Evolutionary conservation across 2,113 vertebrate species (phyloP), one percentile per base, ranked within the genome.

Genomic region (Dinomys branickii): DNA sequence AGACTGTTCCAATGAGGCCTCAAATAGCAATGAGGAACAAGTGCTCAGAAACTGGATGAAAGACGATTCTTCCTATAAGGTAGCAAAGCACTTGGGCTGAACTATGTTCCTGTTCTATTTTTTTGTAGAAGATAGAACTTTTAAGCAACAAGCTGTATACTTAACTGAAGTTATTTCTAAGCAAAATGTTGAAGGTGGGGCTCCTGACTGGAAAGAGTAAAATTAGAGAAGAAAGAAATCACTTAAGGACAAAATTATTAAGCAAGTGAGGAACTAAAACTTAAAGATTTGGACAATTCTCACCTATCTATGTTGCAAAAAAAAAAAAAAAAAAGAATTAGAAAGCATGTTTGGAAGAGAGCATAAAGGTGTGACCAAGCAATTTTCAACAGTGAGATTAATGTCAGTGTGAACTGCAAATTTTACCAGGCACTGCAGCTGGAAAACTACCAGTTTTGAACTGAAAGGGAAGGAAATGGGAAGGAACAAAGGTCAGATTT

Each of bases 281-380:
- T 65, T 83, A 65, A 50, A 56, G 33, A 84, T 92, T 67, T 83
- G 33, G 50, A 73, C 81, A 73, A 88, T 52, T 87, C 19, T 26
- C 22, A 67, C 6, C 35, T 73, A n/a, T 82, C 35, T 7, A 54
- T 73, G 44, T n/a, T 71, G 44, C 7, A 95, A 63, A 83, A 71
- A 92, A 73, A 92, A 63, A 83, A 71, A 92, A 73, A 92, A 95
- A 63, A 83, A 71, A 92, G 63, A 92, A 73, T 81, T 13, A 88
- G 44, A 92, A 83, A 65, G 19, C 50, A 92, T 38, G 12, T 50
- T 95, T 38, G n/a, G 44, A 78, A 78, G n/a, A 58, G 56, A 47
- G 16, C 65, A 65, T 13, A 33, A 65, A 5, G 28, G 17, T 24
- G 24, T 33, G 50, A 33, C 17, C 33, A 81, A 71, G 7, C 14